phyloP scores from a whole-genome alignment of 2,888 invertebrate species.

The Minunthozetes semirufus region DNA sequence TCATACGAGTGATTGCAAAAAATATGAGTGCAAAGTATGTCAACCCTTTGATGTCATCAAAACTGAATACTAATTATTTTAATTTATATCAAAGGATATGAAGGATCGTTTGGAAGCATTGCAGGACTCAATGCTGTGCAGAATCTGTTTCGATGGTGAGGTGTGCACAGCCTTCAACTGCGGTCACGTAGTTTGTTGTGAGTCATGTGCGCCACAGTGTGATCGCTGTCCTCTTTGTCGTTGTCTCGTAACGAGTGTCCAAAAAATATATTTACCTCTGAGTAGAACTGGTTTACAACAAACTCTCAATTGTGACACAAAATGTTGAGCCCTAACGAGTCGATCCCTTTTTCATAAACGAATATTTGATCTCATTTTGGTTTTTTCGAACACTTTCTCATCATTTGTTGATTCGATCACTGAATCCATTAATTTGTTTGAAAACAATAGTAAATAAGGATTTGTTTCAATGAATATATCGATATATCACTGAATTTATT shows the following conservation, averaged over 20 bases:
- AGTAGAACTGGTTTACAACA: slow-evolving; percentile 22
- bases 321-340: neutral
- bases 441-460: neutral
- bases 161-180: slow-evolving; percentile 78
- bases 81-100: neutral
- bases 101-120: slow-evolving; percentile 4
- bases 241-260: slow-evolving; percentile 59
- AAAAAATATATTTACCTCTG: slow-evolving; percentile 49
- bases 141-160: slow-evolving; percentile 76
- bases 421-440: neutral
- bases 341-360: neutral
- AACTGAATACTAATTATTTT: neutral
- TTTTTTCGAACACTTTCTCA: neutral
- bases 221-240: slow-evolving; percentile 69
- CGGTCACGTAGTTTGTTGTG: slow-evolving; percentile 76
- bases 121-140: slow-evolving; percentile 58
- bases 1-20: neutral
- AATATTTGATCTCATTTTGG: neutral
- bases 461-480: too few species aligned
- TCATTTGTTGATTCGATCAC: neutral
- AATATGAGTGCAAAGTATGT: slow-evolving; percentile 18
- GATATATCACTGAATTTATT: neutral
- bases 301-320: slow-evolving; percentile 18
- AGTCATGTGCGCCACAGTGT: slow-evolving; percentile 65
- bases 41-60: neutral